Percentiles rank a stretch among this genome's conserved stretches.
These are phyloP conservation scores for Drosophila baimaii DNA, from an alignment of 1,140 invertebrate species.

Conservation along the genomic window DNA sequence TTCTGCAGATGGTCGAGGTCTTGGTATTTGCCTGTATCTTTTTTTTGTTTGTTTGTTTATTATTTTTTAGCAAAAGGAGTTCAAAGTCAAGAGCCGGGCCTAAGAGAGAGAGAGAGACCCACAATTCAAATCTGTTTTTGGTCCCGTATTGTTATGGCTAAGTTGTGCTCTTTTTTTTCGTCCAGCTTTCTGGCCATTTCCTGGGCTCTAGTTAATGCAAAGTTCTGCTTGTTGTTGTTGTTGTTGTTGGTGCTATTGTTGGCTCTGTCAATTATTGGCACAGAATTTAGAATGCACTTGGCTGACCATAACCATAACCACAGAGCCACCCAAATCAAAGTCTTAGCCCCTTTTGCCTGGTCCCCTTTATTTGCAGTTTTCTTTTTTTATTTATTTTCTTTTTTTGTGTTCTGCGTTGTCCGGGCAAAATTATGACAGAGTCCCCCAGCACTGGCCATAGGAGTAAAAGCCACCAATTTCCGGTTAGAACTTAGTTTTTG, in stretches of 20 bases:
- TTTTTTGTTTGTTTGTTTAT: background rate
- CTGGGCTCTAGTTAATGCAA: constrained; percentile 40
- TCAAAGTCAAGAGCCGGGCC: constrained; percentile 71
- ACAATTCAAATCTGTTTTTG: constrained; percentile 76
- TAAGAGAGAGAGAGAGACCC: constrained; percentile 59
- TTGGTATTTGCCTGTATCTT: background rate
- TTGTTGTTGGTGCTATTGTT: constrained; percentile 45
- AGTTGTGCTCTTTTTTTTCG: constrained; percentile 31
- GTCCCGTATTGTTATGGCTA: constrained; percentile 67
- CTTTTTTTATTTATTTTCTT: constrained; percentile 1
- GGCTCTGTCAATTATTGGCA: constrained; percentile 76
- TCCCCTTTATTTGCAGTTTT: constrained; percentile 10
- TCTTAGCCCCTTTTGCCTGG: constrained; percentile 2
- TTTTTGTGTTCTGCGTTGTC: constrained; percentile 29
- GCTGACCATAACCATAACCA: constrained; percentile 63
- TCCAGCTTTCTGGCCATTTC: constrained; percentile 48
- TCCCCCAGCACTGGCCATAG: constrained; percentile 25
- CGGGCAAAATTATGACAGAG: constrained; percentile 66
- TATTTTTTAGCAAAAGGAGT: constrained; percentile 43
- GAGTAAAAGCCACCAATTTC: constrained; percentile 74
- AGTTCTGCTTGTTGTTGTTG: constrained; percentile 19
- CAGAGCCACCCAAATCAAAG: constrained; percentile 75
- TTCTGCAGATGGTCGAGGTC: constrained; percentile 20
- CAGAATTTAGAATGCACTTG: constrained; percentile 73
- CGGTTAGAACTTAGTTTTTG: constrained; percentile 43